Conservation (phyloP, 37 sponge, comb jelly and placozoan species). For the Bolinopsis microptera region DNA sequence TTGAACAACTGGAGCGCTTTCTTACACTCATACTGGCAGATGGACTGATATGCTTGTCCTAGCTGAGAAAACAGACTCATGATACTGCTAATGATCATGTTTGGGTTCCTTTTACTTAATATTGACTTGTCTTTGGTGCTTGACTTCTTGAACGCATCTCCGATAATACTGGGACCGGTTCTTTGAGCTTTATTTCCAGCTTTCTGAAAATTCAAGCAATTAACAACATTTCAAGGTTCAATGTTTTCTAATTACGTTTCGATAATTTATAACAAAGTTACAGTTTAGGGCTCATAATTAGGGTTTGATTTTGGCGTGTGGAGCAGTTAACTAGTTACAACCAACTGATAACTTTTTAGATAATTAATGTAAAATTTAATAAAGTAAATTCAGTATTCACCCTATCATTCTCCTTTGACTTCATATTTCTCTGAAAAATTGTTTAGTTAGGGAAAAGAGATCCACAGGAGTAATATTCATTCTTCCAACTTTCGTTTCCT, state of each 20-base stretch:
- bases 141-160: constrained; percentile 43
- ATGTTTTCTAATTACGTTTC: too few species aligned
- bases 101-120: not conserved
- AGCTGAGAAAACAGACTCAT: constrained; percentile 75
- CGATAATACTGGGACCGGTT: not conserved
- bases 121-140: constrained; percentile 13
- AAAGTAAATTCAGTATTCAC: not conserved
- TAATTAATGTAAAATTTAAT: not conserved
- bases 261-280: not conserved
- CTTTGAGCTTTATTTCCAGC: not conserved
- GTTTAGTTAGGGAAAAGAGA: not conserved
- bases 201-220: constrained; percentile 34
- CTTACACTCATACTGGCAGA: constrained; percentile 73
- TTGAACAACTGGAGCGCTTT: constrained; percentile 71
- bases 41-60: constrained; percentile 75
- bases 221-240: too few species aligned
- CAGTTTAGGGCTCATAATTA: not conserved
- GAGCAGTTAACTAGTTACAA: not conserved
- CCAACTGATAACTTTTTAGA: not conserved
- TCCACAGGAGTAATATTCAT: too few species aligned
- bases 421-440: not conserved
- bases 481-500: too few species aligned
- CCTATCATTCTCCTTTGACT: constrained; percentile 32
- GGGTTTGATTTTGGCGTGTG: too few species aligned
- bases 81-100: constrained; percentile 58